phyloP scores from a whole-genome alignment of 2,113 vertebrate species.

The Balaenoptera acutorostrata region DNA sequence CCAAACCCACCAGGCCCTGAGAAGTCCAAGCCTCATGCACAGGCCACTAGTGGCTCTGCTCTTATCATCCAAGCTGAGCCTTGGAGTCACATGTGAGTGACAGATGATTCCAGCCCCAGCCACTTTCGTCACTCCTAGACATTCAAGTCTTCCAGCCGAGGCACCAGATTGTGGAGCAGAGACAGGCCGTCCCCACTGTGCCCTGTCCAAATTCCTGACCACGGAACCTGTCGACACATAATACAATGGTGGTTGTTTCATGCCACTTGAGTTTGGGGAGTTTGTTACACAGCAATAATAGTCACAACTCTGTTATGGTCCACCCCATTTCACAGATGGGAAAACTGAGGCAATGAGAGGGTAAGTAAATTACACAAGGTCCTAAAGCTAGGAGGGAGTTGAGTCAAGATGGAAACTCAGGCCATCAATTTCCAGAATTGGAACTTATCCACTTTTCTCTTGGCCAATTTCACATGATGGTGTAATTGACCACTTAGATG shows the following conservation, averaged over 20 bases:
- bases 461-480: fast-evolving
- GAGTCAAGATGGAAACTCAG: neutral
- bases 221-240: neutral
- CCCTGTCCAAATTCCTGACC: neutral
- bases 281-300: neutral
- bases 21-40: neutral
- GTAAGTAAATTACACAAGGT: neutral
- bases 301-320: too few relatives aligned
- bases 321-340: neutral
- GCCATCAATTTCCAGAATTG: neutral
- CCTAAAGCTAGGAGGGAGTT: neutral
- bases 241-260: neutral
- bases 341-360: neutral
- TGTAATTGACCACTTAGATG: fast-evolving
- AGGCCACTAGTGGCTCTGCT: neutral
- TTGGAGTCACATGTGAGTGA: neutral
- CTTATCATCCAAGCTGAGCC: neutral
- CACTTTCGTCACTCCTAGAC: too few relatives aligned
- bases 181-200: fast-evolving
- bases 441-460: neutral
- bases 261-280: neutral
- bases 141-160: neutral
- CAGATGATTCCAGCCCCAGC: neutral
- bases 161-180: neutral
- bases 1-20: neutral